phyloP scores from a whole-genome alignment of 2,888 invertebrate species.

The Idaea dimidiata region DNA sequence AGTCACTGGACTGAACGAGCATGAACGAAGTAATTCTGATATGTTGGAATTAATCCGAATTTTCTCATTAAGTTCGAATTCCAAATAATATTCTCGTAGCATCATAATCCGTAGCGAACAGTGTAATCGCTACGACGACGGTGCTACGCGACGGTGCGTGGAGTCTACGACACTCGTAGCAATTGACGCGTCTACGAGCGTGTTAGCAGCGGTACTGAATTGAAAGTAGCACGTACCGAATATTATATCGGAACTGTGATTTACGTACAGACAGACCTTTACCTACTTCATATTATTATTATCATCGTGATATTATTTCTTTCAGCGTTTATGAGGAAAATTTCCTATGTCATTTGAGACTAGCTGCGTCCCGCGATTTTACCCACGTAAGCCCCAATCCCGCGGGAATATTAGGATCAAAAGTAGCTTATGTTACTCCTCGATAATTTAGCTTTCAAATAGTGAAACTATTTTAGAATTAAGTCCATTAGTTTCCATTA shows the following conservation, averaged over 20 bases:
- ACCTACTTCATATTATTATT: too few relatives aligned
- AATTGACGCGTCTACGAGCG: background rate
- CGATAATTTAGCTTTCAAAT: too few relatives aligned
- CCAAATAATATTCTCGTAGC: background rate
- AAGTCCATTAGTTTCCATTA: too few relatives aligned
- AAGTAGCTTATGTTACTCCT: too few relatives aligned
- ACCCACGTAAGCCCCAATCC: too few relatives aligned
- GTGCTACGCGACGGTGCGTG: too few relatives aligned
- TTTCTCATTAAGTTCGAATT: background rate
- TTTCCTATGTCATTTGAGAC: background rate
- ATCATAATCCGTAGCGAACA: background rate
- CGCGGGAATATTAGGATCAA: too few relatives aligned
- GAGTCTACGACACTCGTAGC: background rate
- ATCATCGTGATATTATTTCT: too few relatives aligned
- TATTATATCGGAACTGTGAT: background rate
- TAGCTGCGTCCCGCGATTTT: too few relatives aligned
- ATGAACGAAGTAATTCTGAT: background rate
- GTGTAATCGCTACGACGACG: background rate
- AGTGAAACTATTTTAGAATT: too few relatives aligned
- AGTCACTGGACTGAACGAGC: too few relatives aligned
- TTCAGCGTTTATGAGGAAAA: background rate
- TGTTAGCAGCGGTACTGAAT: background rate
- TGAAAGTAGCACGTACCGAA: background rate
- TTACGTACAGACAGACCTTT: background rate
- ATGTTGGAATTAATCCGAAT: background rate